Conservation (phyloP, 2,113 vertebrate genomes). For the Tychaedon coryphoeus region DNA sequence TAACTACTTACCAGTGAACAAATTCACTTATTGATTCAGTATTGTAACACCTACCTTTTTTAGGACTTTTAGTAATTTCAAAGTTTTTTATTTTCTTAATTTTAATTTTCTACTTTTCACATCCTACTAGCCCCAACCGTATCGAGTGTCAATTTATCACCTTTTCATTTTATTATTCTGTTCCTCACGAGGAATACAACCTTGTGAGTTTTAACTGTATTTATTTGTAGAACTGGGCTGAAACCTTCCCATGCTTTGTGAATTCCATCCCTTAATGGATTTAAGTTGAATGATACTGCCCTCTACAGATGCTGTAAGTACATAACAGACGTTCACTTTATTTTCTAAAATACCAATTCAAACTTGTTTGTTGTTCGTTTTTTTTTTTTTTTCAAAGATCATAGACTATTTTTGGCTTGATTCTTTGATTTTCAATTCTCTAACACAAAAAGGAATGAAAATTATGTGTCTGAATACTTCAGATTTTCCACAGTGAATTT, state of each 20-base stretch:
- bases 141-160: neutral
- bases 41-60: neutral
- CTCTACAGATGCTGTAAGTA: constrained; percentile 62
- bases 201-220: neutral
- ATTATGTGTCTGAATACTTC: neutral
- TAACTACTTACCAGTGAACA: neutral
- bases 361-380: neutral
- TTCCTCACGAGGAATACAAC: neutral
- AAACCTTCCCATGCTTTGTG: neutral
- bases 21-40: neutral
- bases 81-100: neutral
- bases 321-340: neutral
- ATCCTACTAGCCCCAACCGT: neutral
- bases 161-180: constrained; percentile 4
- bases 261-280: neutral
- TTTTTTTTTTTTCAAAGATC: neutral
- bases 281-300: constrained; percentile 70
- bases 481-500: neutral
- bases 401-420: neutral
- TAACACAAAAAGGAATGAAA: neutral
- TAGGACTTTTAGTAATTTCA: neutral
- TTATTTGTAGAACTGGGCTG: neutral
- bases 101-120: neutral
- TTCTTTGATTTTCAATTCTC: neutral
- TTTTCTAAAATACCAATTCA: neutral